These are phyloP conservation scores for Sesia apiformis DNA, from an alignment of 2,888 invertebrate genomes.

Conservation along the genomic window DNA sequence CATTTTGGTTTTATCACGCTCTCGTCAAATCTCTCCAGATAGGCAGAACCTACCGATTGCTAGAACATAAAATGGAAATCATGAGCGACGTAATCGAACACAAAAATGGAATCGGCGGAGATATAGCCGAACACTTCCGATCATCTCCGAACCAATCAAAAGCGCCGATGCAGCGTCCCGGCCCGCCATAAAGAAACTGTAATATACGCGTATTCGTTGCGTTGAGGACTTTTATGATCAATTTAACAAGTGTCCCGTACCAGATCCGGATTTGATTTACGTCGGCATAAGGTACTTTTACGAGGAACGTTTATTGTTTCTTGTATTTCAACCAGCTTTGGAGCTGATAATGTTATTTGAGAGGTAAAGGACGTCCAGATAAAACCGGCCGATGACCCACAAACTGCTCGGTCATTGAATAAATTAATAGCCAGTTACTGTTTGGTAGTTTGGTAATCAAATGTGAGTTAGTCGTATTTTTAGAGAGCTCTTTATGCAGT, in stretches of 20 bases:
- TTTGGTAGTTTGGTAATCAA: no score
- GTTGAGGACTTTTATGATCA: constrained; percentile 63
- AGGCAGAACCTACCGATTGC: no score
- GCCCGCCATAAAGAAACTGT: constrained; percentile 42
- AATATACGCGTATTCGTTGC: constrained; percentile 56
- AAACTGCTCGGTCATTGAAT: background rate
- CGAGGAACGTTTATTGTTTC: constrained; percentile 58
- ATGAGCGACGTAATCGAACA: no score
- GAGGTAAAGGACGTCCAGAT: constrained; percentile 27
- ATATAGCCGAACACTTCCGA: background rate
- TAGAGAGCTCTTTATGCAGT: no score
- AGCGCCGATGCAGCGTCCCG: constrained; percentile 27
- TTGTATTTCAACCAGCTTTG: constrained; percentile 47
- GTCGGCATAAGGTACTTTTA: constrained; percentile 52
- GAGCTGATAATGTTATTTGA: constrained; percentile 55
- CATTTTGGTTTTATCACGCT: no score
- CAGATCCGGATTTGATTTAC: constrained; percentile 54
- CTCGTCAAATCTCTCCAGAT: no score
- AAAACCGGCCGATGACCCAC: constrained; percentile 13
- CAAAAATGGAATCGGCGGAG: background rate
- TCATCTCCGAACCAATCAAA: constrained; percentile 6
- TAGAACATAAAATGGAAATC: no score
- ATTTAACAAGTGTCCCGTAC: constrained; percentile 63
- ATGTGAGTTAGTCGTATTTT: no score
- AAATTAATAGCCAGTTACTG: no score